Evolutionary conservation across 2,888 invertebrate genomes (phyloP).

Genomic region (Euproctis similis): DNA sequence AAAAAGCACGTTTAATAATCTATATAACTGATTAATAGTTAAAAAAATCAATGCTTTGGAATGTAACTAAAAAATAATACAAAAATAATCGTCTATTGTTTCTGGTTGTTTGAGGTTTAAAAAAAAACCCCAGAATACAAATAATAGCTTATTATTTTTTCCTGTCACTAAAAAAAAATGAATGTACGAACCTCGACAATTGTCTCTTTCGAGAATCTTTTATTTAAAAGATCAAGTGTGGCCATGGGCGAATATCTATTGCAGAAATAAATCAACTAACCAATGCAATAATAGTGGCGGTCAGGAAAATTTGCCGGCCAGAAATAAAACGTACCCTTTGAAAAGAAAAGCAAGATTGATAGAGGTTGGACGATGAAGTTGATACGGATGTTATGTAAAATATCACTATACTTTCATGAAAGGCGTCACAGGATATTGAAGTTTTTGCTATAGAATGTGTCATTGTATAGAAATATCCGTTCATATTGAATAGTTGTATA

Average conservation of each 20-base stretch:
- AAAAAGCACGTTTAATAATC: no score
- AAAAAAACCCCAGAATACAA: no score
- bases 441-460: background rate
- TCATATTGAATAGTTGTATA: no score
- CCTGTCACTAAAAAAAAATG: no score
- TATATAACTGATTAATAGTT: no score
- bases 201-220: no score
- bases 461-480: background rate
- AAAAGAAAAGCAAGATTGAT: conserved; percentile 67
- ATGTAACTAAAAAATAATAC: no score
- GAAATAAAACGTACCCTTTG: conserved; percentile 51
- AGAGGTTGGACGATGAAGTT: conserved; percentile 52
- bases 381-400: conserved; percentile 6
- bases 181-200: no score
- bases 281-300: conserved; percentile 37
- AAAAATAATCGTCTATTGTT: no score
- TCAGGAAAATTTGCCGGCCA: conserved; percentile 33
- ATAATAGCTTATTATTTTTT: no score
- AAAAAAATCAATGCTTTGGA: no score
- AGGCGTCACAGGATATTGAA: background rate
- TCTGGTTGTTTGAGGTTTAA: no score
- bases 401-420: background rate
- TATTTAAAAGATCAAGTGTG: background rate
- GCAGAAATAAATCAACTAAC: conserved; percentile 29
- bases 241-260: conserved; percentile 6